Base-by-base conservation (phyloP, 1,140 invertebrate genomes). In the Hesperophylax magnus region DNA sequence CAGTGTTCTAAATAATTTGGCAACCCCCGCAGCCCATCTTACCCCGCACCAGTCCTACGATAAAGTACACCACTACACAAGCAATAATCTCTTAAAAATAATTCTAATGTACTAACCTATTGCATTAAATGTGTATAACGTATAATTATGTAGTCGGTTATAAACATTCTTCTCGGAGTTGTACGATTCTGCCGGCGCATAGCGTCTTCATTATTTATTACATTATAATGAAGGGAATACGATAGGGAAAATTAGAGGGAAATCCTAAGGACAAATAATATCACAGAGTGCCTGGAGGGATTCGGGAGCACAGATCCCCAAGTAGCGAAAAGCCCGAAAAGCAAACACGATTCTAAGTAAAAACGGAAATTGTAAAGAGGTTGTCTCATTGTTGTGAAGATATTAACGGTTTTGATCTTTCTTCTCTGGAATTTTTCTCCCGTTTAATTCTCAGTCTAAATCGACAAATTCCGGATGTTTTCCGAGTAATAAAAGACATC, bases 171-270 rank as follows among this genome's bases (percentile, higher is more conserved):
- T 1, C 39, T 14, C 11, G 11, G 39, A 47, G 11, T 11, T 47
- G 11, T 47, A 11, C 39, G 39, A 47, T 47, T 47, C 61, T 31
- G 24, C 61, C 0, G n/a, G 7, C 24, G 61, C 18, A 31, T 27
- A 17, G 61, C 24, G 61, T 65, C 61, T 65, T 65, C 24, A 31
- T 65, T 65, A 31, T 31, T 65, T 31, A 31, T 65, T 24, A 65
- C 61, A 65, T 31, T 22, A 31, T 65, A 65, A 65, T 27, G 61
- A 65, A 65, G 24, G 61, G 15, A 65, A 65, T 31, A 17, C 61
- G 61, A 65, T 27, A 65, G 61, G 14, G 61, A 65, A 24, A 65
- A 65, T 65, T 65, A 65, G 61, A 65, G 61, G 24, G 24, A 65
- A 65, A 65, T 18, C 56, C 56, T 65, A 31, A 27, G 61, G 61